phyloP scores from a whole-genome alignment of 2,888 invertebrate species.

The Acleris literana region DNA sequence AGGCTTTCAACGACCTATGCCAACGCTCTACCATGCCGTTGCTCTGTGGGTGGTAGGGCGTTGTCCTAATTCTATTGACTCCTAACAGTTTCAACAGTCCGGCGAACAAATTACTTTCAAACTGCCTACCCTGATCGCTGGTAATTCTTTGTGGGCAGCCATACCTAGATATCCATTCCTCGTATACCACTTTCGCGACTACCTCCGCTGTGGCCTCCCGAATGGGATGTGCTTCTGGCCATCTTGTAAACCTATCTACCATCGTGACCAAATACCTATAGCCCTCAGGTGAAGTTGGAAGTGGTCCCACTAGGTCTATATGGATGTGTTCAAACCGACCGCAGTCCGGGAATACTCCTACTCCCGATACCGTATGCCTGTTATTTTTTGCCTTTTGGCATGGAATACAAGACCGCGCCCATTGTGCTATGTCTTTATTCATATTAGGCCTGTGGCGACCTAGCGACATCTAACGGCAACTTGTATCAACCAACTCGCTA shows the following conservation, averaged over 20 bases:
- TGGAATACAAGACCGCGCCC: neutral
- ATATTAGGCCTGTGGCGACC: too few species aligned
- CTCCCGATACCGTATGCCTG: constrained; percentile 6
- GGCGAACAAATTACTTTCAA: constrained; percentile 40
- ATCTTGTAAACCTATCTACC: constrained; percentile 41
- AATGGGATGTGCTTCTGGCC: constrained; percentile 44
- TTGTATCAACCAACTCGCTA: too few species aligned
- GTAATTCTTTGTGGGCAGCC: constrained; percentile 1
- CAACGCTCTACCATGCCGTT: constrained; percentile 42
- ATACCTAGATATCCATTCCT: constrained; percentile 35
- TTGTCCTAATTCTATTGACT: constrained; percentile 36
- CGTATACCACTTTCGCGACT: constrained; percentile 39
- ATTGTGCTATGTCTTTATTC: neutral
- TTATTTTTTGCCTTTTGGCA: constrained; percentile 12
- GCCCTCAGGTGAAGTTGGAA: constrained; percentile 37
- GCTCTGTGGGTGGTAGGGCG: neutral
- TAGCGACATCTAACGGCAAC: too few species aligned
- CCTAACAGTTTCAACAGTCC: constrained; percentile 38
- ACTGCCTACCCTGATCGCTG: constrained; percentile 33
- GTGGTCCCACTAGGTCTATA: constrained; percentile 42
- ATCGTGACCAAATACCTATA: constrained; percentile 42
- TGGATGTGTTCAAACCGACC: constrained; percentile 42
- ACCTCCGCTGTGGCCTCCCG: constrained; percentile 39
- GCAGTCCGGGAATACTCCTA: constrained; percentile 26
- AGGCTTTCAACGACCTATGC: constrained; percentile 40